Evolutionary conservation across 2,113 vertebrate genomes (phyloP).

Genomic region (Phrynocephalus versicolor): DNA sequence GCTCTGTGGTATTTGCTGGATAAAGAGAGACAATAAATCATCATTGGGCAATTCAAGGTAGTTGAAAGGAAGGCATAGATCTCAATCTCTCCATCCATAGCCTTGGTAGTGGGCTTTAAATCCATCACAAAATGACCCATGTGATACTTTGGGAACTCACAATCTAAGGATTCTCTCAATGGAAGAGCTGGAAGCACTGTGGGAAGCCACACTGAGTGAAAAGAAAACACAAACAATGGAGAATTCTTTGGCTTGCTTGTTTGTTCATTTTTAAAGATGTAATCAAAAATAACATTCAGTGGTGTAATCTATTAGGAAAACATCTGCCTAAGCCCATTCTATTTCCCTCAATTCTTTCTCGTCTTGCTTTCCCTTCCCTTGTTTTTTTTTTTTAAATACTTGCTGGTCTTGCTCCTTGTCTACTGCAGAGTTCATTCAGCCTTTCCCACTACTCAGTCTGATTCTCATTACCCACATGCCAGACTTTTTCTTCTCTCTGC

Average conservation of each 20-base stretch:
- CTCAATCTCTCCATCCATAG: background rate
- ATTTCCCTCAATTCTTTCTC: too few relatives aligned
- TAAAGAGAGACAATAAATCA: conserved; percentile 4
- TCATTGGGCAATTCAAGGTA: background rate
- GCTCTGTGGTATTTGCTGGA: background rate
- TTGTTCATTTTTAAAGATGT: background rate
- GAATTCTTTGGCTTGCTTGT: too few relatives aligned
- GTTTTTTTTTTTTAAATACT: too few relatives aligned
- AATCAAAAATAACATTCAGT: background rate
- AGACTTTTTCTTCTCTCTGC: too few relatives aligned
- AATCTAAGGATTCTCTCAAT: background rate
- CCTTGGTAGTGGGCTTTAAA: background rate
- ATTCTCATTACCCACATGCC: too few relatives aligned
- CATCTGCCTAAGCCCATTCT: background rate
- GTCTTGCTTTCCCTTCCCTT: too few relatives aligned
- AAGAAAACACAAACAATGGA: background rate
- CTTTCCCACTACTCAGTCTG: too few relatives aligned
- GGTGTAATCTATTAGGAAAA: background rate
- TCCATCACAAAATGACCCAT: background rate
- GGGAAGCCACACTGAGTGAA: background rate
- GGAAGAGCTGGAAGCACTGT: background rate
- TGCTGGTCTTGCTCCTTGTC: too few relatives aligned
- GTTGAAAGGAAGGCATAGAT: background rate
- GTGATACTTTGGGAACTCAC: background rate
- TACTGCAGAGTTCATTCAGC: too few relatives aligned